Base-by-base conservation (phyloP, 2,797 vertebrate genomes). In the Enteromius viviparus region DNA sequence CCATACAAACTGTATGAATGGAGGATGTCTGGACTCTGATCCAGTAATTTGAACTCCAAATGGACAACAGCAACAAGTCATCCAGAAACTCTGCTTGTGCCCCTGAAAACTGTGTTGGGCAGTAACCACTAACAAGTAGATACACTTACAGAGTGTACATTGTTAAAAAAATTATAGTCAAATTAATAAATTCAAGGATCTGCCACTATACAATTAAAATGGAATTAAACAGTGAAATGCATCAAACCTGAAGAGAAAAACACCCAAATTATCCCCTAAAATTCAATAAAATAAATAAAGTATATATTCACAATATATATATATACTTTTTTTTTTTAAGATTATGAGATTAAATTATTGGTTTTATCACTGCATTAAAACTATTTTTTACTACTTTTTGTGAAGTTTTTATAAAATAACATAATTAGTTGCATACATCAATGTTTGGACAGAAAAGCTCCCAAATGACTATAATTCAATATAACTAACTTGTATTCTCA, bases 11-110 rank as follows among this genome's bases (percentile, higher is more conserved):
- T 21, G 53, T 12, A 34, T 88, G 88, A 89, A 90, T 89, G 83
- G 81, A 81, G 87, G 29, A 83, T 37, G 69, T 78, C 80, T 74
- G 85, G 76, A 76, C 82, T 85, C 84, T 51, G 66, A 75, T 74
- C 66, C 77, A 78, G 87, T 87, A 86, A 90, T 86, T 80, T 85
- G 87, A 90, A 82, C 84, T 81, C 75, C 78, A 75, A 85, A 68
- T 45, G 6, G 77, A 79, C 80, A 68, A 40, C 78, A 77, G 81
- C 74, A 71, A 70, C 75, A 76, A 84, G 82, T 81, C 77, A 78
- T 74, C 75, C 83, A 82, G 81, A 58, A 84, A 84, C 84, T 70
- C 40, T 47, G 62, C 60, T 70, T 58, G 58, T 53, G 60, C 64
- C 71, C 80, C 62, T 84, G 68, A 83, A 75, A 53, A 68, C 10